These are phyloP conservation scores for Phasianus colchicus DNA, from an alignment of 2,113 vertebrate species.

Conservation along the genomic window DNA sequence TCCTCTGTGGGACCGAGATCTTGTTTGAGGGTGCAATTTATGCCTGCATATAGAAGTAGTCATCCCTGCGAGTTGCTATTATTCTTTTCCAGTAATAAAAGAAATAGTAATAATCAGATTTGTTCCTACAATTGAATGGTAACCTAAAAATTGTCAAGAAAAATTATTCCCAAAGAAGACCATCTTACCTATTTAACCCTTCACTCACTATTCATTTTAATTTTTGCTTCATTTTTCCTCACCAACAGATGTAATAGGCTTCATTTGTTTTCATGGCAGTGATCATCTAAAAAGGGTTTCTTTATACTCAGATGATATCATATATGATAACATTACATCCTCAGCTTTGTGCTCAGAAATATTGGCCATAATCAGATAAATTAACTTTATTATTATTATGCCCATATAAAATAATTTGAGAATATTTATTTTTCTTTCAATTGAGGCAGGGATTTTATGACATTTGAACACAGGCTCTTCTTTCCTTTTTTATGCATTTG, in stretches of 20 bases:
- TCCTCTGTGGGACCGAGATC: neutral
- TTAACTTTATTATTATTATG: neutral
- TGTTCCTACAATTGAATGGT: neutral
- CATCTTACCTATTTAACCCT: neutral
- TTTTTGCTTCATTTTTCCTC: neutral
- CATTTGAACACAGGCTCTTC: neutral
- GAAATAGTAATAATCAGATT: neutral
- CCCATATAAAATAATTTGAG: neutral
- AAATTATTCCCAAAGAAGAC: neutral
- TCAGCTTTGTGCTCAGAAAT: neutral
- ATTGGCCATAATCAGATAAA: neutral
- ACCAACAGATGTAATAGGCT: neutral
- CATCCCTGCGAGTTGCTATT: neutral
- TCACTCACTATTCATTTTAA: neutral
- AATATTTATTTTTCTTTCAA: neutral
- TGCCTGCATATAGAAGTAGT: neutral
- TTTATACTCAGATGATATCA: neutral
- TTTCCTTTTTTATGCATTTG: constrained; percentile 21
- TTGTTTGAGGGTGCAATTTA: neutral
- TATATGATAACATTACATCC: neutral
- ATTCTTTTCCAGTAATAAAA: constrained; percentile 9
- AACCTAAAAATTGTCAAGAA: neutral
- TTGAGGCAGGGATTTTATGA: neutral
- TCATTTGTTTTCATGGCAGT: neutral
- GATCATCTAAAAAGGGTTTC: neutral